Percentiles rank a stretch among this genome's conserved stretches.
Conservation (phyloP, 1,140 invertebrate genomes). For the Mactra quadrangularis region DNA sequence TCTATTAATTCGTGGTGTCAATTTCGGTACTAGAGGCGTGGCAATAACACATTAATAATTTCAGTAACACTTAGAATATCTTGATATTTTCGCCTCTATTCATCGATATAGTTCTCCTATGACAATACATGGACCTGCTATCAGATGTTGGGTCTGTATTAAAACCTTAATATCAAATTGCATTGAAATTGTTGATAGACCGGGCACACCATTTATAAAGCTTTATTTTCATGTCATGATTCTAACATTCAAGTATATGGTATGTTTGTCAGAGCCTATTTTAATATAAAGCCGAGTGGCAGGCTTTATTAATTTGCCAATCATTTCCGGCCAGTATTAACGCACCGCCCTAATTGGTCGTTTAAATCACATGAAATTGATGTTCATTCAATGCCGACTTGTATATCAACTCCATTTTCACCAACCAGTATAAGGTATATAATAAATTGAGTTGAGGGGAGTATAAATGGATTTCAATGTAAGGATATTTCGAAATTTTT, state of each 20-base stretch:
- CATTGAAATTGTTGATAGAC: slow-evolving; percentile 25
- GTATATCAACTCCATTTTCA: no score
- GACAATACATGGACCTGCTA: slow-evolving; percentile 49
- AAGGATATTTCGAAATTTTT: slow-evolving; percentile 2
- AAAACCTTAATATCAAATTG: slow-evolving; percentile 51
- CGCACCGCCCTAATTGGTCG: no score
- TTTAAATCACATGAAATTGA: background rate
- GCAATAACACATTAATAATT: slow-evolving; percentile 24
- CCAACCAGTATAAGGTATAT: no score
- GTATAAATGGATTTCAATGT: no score
- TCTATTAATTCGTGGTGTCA: slow-evolving; percentile 37
- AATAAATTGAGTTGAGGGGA: no score
- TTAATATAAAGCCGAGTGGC: slow-evolving; percentile 35
- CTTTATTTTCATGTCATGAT: slow-evolving; percentile 51
- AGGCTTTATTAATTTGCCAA: slow-evolving; percentile 42
- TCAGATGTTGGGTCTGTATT: slow-evolving; percentile 36
- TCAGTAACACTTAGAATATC: slow-evolving; percentile 14
- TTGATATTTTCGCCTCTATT: background rate
- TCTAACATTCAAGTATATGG: slow-evolving; percentile 33
- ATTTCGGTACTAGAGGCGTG: slow-evolving; percentile 29
- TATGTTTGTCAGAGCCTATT: slow-evolving; percentile 34
- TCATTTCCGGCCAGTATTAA: slow-evolving; percentile 19
- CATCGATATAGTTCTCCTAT: slow-evolving; percentile 33
- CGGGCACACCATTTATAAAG: slow-evolving; percentile 53
- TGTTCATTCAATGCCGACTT: background rate